Evolutionary conservation across 2,797 vertebrate genomes (phyloP).

Genomic region (Hippocampus kuda): DNA sequence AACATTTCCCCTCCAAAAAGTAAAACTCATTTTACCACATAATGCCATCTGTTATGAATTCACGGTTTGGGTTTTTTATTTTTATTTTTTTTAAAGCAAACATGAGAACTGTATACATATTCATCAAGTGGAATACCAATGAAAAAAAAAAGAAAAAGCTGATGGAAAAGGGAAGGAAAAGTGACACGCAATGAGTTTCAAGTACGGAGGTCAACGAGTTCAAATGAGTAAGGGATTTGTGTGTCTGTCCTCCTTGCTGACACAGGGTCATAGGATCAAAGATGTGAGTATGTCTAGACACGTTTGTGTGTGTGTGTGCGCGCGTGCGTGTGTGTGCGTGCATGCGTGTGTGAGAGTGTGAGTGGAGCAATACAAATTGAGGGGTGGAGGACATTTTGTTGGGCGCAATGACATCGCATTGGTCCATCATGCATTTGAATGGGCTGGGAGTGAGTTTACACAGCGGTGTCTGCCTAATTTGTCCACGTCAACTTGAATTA

Average conservation of each 20-base stretch:
- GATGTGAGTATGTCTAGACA: constrained; percentile 19
- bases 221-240: constrained; percentile 19
- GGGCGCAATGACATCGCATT: not conserved
- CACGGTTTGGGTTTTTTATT: not conserved
- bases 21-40: too few species aligned
- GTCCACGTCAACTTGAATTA: not conserved
- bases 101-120: too few species aligned
- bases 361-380: not conserved
- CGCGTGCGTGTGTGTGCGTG: not conserved
- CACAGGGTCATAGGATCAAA: constrained; percentile 19
- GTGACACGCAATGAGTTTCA: not conserved
- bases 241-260: constrained; percentile 17
- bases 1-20: too few species aligned
- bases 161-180: not conserved
- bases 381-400: constrained; percentile 3
- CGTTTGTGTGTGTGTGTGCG: not conserved
- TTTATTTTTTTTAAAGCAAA: not conserved
- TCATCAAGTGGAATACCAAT: not conserved
- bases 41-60: too few species aligned
- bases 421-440: not conserved
- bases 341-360: not conserved
- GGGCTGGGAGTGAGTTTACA: not conserved
- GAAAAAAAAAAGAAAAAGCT: not conserved
- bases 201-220: constrained; percentile 20
- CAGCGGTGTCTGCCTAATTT: not conserved